Evolutionary conservation across 2,797 vertebrate genomes (phyloP).

Genomic region (Enteromius unitaeniatus): DNA sequence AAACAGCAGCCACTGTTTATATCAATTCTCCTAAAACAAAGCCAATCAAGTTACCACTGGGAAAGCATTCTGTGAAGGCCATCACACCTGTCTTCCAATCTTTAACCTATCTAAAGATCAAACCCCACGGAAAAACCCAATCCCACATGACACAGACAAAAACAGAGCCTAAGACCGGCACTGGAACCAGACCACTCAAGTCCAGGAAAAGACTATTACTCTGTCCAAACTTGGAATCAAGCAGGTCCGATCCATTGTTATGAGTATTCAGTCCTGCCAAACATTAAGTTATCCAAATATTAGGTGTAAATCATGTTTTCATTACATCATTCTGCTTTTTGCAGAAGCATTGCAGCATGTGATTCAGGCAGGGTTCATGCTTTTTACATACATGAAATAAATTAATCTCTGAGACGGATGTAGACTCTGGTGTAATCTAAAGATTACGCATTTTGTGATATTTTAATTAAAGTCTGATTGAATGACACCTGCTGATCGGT

Average conservation of each 20-base stretch:
- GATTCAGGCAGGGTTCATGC: background rate
- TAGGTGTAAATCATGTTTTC: background rate
- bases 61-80: background rate
- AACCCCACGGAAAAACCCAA: background rate
- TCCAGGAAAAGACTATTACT: background rate
- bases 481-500: background rate
- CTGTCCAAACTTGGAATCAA: background rate
- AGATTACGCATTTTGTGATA: background rate
- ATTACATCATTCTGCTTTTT: background rate
- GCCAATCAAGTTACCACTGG: background rate
- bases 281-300: background rate
- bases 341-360: background rate
- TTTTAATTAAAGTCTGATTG: background rate
- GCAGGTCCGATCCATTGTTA: background rate
- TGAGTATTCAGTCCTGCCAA: background rate
- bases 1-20: background rate
- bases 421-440: background rate
- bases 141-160: background rate
- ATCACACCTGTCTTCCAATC: slow-evolving; percentile 8
- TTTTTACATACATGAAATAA: background rate
- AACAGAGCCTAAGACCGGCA: background rate
- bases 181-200: background rate
- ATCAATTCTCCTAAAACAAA: slow-evolving; percentile 1
- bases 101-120: background rate
- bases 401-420: background rate